Conservation (phyloP, 2,113 vertebrate species). For the Zosterops hypoxanthus region DNA sequence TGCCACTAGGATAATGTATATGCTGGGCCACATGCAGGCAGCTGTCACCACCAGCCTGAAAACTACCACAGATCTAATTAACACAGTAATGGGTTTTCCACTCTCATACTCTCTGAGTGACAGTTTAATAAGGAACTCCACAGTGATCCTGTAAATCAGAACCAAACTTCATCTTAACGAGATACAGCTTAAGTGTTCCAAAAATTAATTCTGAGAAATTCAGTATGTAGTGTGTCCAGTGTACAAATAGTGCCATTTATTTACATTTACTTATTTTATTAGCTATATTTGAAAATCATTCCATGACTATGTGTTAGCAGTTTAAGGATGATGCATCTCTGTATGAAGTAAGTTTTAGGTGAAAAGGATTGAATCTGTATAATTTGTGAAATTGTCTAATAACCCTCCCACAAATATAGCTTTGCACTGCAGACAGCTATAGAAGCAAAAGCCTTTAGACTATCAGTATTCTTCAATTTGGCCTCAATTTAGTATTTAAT, state of each 20-base stretch:
- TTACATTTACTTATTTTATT: not conserved
- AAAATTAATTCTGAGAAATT: constrained; percentile 35
- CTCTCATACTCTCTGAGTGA: constrained; percentile 8
- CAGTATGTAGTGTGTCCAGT: not conserved
- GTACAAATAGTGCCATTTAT: not conserved
- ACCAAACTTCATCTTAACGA: constrained; percentile 17
- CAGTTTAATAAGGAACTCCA: constrained; percentile 65
- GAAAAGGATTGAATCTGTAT: not conserved
- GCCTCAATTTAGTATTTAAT: not conserved
- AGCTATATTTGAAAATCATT: constrained; percentile 18
- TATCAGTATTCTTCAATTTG: not conserved
- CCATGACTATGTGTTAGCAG: not conserved
- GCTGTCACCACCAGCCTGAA: constrained; percentile 9
- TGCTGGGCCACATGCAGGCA: not conserved
- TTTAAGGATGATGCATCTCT: constrained; percentile 17
- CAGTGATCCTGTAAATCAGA: constrained; percentile 49
- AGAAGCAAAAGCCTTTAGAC: not conserved
- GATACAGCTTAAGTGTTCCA: not conserved
- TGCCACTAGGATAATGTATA: not conserved
- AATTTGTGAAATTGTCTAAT: not conserved
- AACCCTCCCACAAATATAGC: not conserved
- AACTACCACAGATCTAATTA: constrained; percentile 57
- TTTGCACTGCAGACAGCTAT: not conserved
- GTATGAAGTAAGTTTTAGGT: not conserved
- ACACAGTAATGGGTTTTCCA: constrained; percentile 58